These are phyloP conservation scores for Babyrousa celebensis DNA, from an alignment of 2,797 vertebrate genomes.

Conservation along the genomic window DNA sequence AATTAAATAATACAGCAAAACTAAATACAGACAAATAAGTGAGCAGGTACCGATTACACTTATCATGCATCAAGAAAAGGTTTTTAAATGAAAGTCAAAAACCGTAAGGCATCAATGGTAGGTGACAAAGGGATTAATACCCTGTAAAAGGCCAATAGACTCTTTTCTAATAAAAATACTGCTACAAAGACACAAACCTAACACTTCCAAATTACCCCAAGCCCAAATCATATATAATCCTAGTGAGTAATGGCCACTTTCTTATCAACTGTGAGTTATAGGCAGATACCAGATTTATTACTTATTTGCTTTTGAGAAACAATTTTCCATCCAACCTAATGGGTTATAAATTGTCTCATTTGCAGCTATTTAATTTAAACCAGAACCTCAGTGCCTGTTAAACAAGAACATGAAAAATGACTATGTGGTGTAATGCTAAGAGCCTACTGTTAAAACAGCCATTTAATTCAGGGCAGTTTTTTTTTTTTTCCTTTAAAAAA, in stretches of 20 bases:
- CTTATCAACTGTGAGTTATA: constrained; percentile 83
- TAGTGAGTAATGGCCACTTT: constrained; percentile 81
- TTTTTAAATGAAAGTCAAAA: constrained; percentile 83
- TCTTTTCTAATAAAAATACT: constrained; percentile 86
- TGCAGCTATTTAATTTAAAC: constrained; percentile 90
- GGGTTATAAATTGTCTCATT: constrained; percentile 86
- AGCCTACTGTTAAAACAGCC: constrained; percentile 79
- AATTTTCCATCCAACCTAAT: constrained; percentile 88
- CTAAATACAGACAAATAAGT: constrained; percentile 89
- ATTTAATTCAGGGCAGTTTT: constrained; percentile 74
- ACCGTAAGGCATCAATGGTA: constrained; percentile 86
- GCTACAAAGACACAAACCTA: constrained; percentile 88
- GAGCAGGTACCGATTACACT: constrained; percentile 85
- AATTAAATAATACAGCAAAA: constrained; percentile 90
- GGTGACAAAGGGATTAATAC: constrained; percentile 86
- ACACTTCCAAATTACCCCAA: constrained; percentile 87
- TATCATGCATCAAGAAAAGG: constrained; percentile 86
- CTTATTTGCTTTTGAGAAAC: constrained; percentile 87
- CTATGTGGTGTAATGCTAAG: constrained; percentile 74
- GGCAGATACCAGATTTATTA: constrained; percentile 87
- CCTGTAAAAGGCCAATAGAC: constrained; percentile 87
- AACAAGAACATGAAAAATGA: constrained; percentile 89
- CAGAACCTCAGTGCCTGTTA: constrained; percentile 89
- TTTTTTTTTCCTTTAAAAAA: constrained; percentile 51
- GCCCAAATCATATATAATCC: constrained; percentile 82